phyloP scores from a whole-genome alignment of 1,140 invertebrate species.

The Apis florea region DNA sequence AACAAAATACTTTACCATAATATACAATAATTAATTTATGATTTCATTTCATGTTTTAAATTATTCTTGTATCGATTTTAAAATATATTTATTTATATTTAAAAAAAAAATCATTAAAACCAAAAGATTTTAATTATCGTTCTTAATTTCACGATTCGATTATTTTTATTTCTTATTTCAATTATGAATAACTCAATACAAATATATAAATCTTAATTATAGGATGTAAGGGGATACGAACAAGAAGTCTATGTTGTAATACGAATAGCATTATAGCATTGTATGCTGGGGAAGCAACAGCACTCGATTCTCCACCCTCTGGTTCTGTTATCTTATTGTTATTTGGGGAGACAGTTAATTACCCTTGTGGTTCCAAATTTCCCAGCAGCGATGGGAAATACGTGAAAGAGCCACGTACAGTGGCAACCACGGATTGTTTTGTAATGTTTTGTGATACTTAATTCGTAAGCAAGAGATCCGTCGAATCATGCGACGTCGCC shows the following conservation, averaged over 20 bases:
- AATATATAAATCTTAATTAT: slow-evolving; percentile 6
- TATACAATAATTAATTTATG: too few relatives aligned
- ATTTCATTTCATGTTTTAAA: too few relatives aligned
- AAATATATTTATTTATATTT: too few relatives aligned
- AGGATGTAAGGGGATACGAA: background rate
- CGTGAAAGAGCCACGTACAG: background rate
- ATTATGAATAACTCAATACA: slow-evolving; percentile 12
- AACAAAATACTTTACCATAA: too few relatives aligned
- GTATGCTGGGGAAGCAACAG: background rate
- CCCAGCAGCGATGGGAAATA: slow-evolving; percentile 8
- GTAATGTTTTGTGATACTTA: slow-evolving; percentile 21
- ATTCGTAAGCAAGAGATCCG: background rate
- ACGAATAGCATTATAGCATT: slow-evolving; percentile 7
- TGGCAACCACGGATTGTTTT: background rate
- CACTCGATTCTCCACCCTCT: background rate
- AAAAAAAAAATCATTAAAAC: too few relatives aligned
- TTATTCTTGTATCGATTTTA: too few relatives aligned
- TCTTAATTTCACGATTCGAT: too few relatives aligned
- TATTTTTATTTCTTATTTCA: background rate
- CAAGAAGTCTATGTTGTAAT: slow-evolving; percentile 24
- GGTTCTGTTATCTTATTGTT: slow-evolving; percentile 25
- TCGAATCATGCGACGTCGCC: too few relatives aligned
- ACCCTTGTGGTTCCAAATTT: slow-evolving; percentile 21
- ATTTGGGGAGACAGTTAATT: slow-evolving; percentile 34
- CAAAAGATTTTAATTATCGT: too few relatives aligned